These are phyloP conservation scores for Mandrillus leucophaeus DNA, from an alignment of 2,113 vertebrate genomes.

Conservation along the genomic window DNA sequence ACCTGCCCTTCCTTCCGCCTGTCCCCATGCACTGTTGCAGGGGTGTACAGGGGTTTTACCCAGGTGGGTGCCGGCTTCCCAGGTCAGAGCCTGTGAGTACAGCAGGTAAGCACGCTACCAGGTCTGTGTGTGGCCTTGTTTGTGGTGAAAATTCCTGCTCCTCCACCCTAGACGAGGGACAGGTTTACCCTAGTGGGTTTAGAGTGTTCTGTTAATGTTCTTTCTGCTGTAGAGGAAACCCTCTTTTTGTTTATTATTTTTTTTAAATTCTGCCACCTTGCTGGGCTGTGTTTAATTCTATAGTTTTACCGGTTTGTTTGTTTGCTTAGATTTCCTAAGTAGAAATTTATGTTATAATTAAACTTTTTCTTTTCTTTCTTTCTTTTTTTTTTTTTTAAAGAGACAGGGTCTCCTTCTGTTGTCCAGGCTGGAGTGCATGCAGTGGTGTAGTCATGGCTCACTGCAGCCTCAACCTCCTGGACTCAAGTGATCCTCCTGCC, in stretches of 20 bases:
- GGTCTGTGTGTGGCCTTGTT: not conserved
- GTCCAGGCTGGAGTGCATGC: not conserved
- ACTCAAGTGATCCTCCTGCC: not conserved
- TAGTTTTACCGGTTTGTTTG: not conserved
- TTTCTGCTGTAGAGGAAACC: not conserved
- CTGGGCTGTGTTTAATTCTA: not conserved
- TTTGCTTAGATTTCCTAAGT: not conserved
- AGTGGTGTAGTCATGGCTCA: not conserved
- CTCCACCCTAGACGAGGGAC: no score
- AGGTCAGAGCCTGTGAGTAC: no score
- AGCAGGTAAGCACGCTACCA: rapidly evolving
- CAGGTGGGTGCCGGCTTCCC: rapidly evolving
- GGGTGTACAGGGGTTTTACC: rapidly evolving
- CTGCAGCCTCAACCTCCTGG: not conserved
- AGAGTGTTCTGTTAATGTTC: no score
- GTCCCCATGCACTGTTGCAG: not conserved
- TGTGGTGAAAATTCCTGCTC: not conserved
- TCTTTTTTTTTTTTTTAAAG: not conserved
- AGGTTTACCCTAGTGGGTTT: not conserved
- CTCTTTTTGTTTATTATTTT: not conserved
- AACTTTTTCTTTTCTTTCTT: not conserved
- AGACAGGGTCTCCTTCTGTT: not conserved
- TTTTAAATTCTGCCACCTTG: not conserved
- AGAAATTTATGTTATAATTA: not conserved
- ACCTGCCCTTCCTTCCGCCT: rapidly evolving